A percentile compares a stretch with the other conserved stretches of the same genome.
Evolutionary conservation across 2,888 invertebrate genomes (phyloP).

Genomic region (Sympetrum striolatum): DNA sequence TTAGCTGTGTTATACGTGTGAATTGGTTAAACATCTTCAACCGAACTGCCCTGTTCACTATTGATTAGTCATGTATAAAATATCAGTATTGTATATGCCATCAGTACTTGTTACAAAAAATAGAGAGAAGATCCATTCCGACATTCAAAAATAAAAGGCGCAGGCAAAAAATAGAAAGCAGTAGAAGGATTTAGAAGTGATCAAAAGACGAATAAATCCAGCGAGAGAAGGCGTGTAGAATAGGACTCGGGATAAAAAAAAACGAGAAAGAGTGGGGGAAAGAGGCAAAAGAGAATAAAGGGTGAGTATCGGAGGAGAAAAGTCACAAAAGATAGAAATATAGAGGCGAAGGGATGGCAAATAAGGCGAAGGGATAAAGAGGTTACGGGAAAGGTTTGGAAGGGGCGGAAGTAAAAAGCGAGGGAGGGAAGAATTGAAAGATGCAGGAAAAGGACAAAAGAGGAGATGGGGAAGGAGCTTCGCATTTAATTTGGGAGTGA

Average conservation of each 20-base stretch:
- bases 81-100: no score
- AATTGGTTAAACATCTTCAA: no score
- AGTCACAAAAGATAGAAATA: background rate
- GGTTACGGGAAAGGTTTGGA: background rate
- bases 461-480: background rate
- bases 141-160: no score
- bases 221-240: no score
- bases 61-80: no score
- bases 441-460: background rate
- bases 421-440: background rate
- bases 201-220: background rate
- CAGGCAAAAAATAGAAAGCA: no score
- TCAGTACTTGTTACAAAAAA: no score
- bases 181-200: no score
- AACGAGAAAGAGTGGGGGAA: background rate
- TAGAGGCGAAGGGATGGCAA: background rate
- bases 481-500: background rate
- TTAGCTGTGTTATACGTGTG: no score
- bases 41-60: no score
- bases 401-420: background rate
- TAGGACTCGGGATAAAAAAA: no score
- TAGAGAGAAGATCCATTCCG: no score
- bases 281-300: background rate
- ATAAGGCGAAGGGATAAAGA: background rate
- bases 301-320: background rate